These are phyloP conservation scores for Caenorhabditis remanei DNA, from an alignment of 1,140 invertebrate species.

Conservation along the genomic window DNA sequence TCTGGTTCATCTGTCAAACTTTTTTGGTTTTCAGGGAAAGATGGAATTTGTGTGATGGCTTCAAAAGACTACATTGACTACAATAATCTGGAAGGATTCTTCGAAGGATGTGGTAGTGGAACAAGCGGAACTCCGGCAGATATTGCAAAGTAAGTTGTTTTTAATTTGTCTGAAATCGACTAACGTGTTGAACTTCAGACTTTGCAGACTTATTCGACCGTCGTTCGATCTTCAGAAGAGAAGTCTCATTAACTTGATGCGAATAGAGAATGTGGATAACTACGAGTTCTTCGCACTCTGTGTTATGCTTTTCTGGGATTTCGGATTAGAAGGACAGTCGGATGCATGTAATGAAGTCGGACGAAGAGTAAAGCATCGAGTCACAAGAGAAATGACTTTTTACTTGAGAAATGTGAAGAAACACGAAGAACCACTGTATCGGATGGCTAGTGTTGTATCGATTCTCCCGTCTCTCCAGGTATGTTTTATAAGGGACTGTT, in stretches of 20 bases:
- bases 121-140: conserved; percentile 39
- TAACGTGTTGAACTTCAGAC: conserved; percentile 17
- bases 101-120: conserved; percentile 9
- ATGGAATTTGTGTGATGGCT: conserved; percentile 48
- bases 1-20: not conserved
- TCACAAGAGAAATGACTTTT: conserved; percentile 49
- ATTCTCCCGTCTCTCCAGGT: conserved; percentile 51
- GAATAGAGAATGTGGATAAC: conserved; percentile 42
- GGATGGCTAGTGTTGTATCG: conserved; percentile 41
- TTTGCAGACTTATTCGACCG: conserved; percentile 47
- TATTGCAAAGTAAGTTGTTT: conserved; percentile 3
- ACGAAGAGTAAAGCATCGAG: conserved; percentile 34
- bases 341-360: conserved; percentile 53
- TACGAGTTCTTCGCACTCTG: conserved; percentile 59
- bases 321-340: conserved; percentile 60
- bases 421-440: conserved; percentile 33
- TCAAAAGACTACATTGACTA: conserved; percentile 59
- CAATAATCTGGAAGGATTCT: conserved; percentile 47
- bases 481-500: not conserved
- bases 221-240: conserved; percentile 55
- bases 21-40: conserved; percentile 30
- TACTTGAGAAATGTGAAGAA: conserved; percentile 60
- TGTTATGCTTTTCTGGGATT: conserved; percentile 59
- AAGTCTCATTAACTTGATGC: conserved; percentile 56
- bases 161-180: not conserved